Percentiles rank a stretch among this genome's conserved stretches.
Conservation (phyloP, 2,888 invertebrate genomes). For the Cynaeus angustus region DNA sequence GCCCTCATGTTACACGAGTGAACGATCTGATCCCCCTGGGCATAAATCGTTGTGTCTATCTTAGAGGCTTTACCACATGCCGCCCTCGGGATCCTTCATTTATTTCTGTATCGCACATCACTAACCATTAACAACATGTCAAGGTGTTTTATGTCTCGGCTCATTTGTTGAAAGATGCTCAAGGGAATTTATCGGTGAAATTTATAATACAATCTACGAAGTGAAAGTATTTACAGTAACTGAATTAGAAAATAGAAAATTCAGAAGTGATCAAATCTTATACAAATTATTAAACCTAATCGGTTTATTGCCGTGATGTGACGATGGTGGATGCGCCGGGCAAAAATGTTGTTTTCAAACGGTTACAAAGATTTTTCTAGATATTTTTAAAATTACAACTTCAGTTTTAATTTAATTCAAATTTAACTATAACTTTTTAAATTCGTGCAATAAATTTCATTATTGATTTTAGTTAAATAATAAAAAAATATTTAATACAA, state of each 20-base stretch:
- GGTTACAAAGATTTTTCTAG: too few relatives aligned
- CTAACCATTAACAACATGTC: neutral
- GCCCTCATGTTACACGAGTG: constrained; percentile 22
- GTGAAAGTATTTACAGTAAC: neutral
- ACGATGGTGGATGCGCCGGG: too few relatives aligned
- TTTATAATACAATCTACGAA: neutral
- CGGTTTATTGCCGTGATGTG: too few relatives aligned
- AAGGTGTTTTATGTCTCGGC: constrained; percentile 17
- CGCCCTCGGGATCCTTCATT: constrained; percentile 41
- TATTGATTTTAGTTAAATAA: too few relatives aligned
- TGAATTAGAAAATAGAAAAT: neutral
- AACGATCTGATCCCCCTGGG: constrained; percentile 39
- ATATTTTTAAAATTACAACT: too few relatives aligned
- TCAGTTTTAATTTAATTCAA: too few relatives aligned
- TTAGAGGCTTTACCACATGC: constrained; percentile 47
- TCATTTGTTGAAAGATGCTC: constrained; percentile 5
- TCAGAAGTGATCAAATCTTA: neutral
- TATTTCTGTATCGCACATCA: constrained; percentile 42
- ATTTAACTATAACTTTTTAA: too few relatives aligned
- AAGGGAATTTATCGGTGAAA: neutral
- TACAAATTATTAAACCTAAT: too few relatives aligned
- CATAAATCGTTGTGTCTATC: constrained; percentile 46
- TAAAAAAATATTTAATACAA: too few relatives aligned
- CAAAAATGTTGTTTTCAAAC: too few relatives aligned
- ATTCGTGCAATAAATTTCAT: too few relatives aligned